phyloP scores from a whole-genome alignment of 1,140 invertebrate species.

The Gryon sp. region DNA sequence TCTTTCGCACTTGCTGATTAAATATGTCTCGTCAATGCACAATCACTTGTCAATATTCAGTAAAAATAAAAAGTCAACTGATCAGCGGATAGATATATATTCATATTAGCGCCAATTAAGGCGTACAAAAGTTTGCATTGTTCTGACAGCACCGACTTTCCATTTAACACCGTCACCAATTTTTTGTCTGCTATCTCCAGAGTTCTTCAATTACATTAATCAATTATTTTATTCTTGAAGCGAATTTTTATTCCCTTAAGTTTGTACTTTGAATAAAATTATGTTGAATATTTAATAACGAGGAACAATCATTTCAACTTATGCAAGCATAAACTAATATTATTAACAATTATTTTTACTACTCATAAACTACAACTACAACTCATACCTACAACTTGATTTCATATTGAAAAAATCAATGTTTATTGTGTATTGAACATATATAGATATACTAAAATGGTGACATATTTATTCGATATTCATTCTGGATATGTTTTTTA shows the following conservation, averaged over 20 bases:
- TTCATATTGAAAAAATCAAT: too few species aligned
- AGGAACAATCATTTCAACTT: too few species aligned
- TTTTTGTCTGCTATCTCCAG: constrained; percentile 2
- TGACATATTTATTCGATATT: too few species aligned
- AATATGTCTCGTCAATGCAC: constrained; percentile 10
- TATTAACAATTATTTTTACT: too few species aligned
- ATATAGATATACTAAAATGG: too few species aligned
- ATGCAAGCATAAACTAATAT: too few species aligned
- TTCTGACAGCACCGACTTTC: constrained; percentile 37
- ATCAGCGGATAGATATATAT: constrained; percentile 34
- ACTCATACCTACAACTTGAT: too few species aligned
- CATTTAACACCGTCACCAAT: constrained; percentile 42
- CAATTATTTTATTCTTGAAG: constrained; percentile 37
- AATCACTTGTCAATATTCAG: constrained; percentile 40
- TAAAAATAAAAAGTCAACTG: constrained; percentile 38
- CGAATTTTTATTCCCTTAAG: constrained; percentile 27
- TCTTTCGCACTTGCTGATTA: constrained; percentile 5
- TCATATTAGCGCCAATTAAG: constrained; percentile 45
- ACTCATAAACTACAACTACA: too few species aligned
- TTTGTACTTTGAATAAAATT: constrained; percentile 2
- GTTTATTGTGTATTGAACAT: too few species aligned
- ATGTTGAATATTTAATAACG: constrained; percentile 7
- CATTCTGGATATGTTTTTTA: too few species aligned
- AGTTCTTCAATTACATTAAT: constrained; percentile 37
- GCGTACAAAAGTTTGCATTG: constrained; percentile 48